Conservation (phyloP, 2,888 invertebrate species). For the Bellardia pandia region DNA sequence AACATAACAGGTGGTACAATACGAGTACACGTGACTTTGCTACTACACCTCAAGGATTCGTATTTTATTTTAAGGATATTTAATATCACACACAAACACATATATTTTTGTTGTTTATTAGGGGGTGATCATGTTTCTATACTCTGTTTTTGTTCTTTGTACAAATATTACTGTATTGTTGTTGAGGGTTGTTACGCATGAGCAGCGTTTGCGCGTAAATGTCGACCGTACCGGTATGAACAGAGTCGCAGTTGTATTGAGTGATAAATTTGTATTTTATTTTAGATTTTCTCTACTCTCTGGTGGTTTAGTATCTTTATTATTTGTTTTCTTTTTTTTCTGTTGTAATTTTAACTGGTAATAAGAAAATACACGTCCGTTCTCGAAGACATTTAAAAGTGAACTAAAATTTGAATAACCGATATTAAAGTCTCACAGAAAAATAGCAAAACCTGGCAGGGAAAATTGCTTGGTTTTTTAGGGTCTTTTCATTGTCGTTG, state of each 20-base stretch:
- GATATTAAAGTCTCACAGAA: constrained; percentile 23
- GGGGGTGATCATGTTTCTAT: constrained; percentile 46
- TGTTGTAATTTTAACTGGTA: neutral
- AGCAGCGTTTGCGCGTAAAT: constrained; percentile 31
- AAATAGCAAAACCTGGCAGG: constrained; percentile 53
- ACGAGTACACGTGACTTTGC: constrained; percentile 2
- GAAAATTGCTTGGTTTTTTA: constrained; percentile 54
- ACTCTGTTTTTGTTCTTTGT: neutral
- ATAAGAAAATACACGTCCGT: constrained; percentile 78
- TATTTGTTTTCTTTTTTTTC: too few species aligned
- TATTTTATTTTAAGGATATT: constrained; percentile 34
- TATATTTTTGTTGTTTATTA: constrained; percentile 6
- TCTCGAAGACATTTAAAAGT: constrained; percentile 82
- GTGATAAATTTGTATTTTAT: constrained; percentile 23
- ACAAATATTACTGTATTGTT: neutral
- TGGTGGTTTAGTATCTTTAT: constrained; percentile 16
- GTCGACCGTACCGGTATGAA: neutral
- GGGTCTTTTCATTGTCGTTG: constrained; percentile 28
- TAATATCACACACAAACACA: neutral
- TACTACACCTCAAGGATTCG: constrained; percentile 20
- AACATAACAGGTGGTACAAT: constrained; percentile 49
- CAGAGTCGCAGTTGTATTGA: neutral
- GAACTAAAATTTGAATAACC: constrained; percentile 77
- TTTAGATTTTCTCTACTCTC: constrained; percentile 23
- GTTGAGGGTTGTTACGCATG: constrained; percentile 69